These are phyloP conservation scores for Dysdera silvatica DNA, from an alignment of 1,140 invertebrate species.

Conservation along the genomic window DNA sequence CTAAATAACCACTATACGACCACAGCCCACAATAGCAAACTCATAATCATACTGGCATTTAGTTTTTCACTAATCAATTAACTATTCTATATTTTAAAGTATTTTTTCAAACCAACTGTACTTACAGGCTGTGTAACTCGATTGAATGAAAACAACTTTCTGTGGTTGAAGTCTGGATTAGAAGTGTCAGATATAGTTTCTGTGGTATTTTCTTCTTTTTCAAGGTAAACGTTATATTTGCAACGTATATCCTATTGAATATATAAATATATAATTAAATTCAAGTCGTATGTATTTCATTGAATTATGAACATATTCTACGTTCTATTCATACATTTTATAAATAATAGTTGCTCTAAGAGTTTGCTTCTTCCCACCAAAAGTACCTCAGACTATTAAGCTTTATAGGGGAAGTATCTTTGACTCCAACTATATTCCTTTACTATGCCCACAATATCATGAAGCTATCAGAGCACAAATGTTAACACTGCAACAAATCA, in stretches of 20 bases:
- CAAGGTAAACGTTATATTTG: conserved; percentile 49
- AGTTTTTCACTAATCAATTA: no score
- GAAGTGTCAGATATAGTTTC: conserved; percentile 43
- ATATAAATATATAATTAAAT: neutral
- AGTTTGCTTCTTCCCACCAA: neutral
- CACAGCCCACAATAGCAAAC: no score
- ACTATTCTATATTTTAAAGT: no score
- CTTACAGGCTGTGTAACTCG: conserved; percentile 47
- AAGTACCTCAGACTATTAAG: neutral
- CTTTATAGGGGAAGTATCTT: neutral
- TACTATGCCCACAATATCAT: no score
- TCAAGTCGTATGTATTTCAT: conserved; percentile 4
- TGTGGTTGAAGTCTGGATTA: conserved; percentile 52
- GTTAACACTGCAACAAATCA: no score
- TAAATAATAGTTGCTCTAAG: neutral
- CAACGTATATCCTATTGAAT: conserved; percentile 48
- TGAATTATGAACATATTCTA: neutral
- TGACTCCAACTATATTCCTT: neutral
- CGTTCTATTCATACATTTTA: neutral
- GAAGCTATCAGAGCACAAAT: no score
- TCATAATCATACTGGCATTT: no score
- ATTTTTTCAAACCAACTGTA: no score
- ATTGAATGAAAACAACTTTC: conserved; percentile 43
- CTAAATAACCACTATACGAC: no score
- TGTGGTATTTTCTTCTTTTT: conserved; percentile 45